Conservation (phyloP, 2,888 invertebrate species). For the Lochmaea capreae region DNA sequence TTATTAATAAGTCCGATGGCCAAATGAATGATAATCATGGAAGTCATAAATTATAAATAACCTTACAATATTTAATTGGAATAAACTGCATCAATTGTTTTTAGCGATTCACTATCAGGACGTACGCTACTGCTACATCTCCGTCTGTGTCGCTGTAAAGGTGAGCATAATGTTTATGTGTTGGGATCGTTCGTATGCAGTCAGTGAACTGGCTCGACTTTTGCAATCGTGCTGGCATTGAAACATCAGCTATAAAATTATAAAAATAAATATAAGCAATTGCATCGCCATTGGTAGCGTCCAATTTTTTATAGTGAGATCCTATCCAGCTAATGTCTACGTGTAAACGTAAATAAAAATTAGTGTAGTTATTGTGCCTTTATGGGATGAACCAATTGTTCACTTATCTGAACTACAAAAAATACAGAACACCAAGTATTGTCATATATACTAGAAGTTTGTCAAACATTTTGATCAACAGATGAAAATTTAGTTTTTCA, state of each 20-base stretch:
- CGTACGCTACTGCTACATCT: conserved; percentile 33
- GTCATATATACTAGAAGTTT: no score
- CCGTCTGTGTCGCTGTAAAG: conserved; percentile 39
- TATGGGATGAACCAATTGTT: neutral
- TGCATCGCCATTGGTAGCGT: conserved; percentile 39
- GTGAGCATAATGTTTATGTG: conserved; percentile 45
- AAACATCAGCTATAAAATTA: conserved; percentile 47
- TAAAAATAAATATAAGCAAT: conserved; percentile 47
- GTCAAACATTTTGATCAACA: no score
- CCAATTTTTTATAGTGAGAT: conserved; percentile 33
- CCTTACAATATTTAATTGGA: neutral
- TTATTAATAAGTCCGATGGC: no score
- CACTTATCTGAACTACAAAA: no score
- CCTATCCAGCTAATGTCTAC: conserved; percentile 23
- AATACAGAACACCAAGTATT: no score
- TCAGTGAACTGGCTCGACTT: conserved; percentile 48
- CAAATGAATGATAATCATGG: no score
- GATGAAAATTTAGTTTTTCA: no score
- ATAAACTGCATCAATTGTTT: neutral
- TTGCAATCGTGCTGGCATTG: conserved; percentile 46
- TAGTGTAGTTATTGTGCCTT: neutral
- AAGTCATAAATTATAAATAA: neutral
- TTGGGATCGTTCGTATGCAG: conserved; percentile 43
- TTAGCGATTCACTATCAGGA: neutral
- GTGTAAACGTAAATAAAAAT: neutral